A percentile compares a stretch with the other conserved stretches of the same genome.
These are phyloP conservation scores for Zosterops borbonicus DNA, from an alignment of 2,113 vertebrate species.

Conservation along the genomic window DNA sequence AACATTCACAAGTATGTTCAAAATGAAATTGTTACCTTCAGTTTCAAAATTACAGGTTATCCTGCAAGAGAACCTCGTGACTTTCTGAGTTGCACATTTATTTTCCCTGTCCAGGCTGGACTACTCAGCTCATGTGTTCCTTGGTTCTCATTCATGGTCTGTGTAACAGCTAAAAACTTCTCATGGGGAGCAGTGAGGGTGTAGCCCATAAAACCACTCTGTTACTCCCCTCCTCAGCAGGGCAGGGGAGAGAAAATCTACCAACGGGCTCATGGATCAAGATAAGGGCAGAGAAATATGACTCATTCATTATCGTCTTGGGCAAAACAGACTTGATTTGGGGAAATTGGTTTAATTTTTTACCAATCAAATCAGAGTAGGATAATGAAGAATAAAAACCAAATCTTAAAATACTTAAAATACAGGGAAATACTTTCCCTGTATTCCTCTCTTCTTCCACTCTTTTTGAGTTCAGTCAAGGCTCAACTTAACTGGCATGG, in stretches of 20 bases:
- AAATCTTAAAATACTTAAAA: neutral
- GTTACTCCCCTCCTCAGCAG: neutral
- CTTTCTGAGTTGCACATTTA: neutral
- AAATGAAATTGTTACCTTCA: neutral
- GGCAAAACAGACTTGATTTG: neutral
- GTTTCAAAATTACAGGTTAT: neutral
- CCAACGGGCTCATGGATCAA: neutral
- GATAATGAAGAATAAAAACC: neutral
- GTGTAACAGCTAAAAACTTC: neutral
- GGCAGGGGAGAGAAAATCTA: neutral
- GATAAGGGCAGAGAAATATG: neutral
- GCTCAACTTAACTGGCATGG: neutral
- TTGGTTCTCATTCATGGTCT: accelerated
- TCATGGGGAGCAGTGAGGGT: neutral
- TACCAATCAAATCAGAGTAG: neutral
- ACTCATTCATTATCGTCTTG: accelerated
- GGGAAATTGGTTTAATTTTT: neutral
- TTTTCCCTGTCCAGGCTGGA: neutral
- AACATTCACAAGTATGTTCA: neutral
- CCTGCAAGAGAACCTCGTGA: neutral
- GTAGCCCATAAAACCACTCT: neutral
- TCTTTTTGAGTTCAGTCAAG: neutral
- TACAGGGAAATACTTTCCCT: neutral
- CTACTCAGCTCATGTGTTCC: accelerated
- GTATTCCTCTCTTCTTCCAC: neutral